Base-by-base conservation (phyloP, 1,140 invertebrate species). In the Drosophila pallidifrons region DNA sequence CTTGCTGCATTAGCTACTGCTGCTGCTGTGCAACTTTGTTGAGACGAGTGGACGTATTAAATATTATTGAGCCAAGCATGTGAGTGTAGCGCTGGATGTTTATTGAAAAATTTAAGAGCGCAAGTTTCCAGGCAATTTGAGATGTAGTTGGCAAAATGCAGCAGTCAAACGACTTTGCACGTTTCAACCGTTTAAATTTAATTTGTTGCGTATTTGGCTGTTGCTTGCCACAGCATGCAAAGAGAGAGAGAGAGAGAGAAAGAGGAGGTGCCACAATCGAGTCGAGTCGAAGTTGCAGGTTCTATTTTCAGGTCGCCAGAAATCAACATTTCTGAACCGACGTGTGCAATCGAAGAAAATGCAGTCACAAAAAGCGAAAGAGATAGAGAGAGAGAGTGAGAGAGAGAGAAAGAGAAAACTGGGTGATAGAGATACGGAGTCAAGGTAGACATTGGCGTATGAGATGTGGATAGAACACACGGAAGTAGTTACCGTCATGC, bases 401-500 rank as follows among this genome's bases (percentile, higher is more conserved):
- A 8, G 16, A 3, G 6, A 35, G 41, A 41, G 5, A 49, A 7
- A 38, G 7, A 11, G 54, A 30, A n/a, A 52, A 52, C 43, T 55
- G 43, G 11, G 28, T 7, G 46, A 41, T 7, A 65, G 35, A 8
- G 4, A 28, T 10, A 28, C 1, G 3, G 38, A 20, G 43, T 10
- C 35, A 8, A 35, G 55, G 20, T 11, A 49, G 54, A 41, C n/a
- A 28, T 38, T 16, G n/a, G 32, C 11, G n/a, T 6, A 25, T 20
- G 16, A 46, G 13, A 15, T 35, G 45, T 35, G 25, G 16, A 28
- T 35, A 2, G 6, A 13, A 20, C 70, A 83, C 59, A 88, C 82
- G 85, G 85, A 89, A 89, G 81, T 88, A 75, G 85, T 89, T 89
- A 89, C 85, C 86, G 74, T 79, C 81, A 85, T 89, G 86, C 81